Evolutionary conservation across 2,113 vertebrate species (phyloP).

Genomic region (Stictonetta naevosa): DNA sequence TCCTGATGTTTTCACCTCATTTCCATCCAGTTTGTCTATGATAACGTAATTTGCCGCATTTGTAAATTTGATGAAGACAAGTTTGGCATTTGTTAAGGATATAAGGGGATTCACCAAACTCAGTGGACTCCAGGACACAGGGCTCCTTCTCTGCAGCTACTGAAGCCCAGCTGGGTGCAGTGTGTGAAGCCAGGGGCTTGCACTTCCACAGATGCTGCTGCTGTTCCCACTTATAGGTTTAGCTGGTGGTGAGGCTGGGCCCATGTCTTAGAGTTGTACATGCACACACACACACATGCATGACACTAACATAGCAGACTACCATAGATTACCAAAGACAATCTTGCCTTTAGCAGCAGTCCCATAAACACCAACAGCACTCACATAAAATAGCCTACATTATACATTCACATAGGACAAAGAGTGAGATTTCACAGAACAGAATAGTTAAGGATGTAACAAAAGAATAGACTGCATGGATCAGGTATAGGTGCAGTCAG

Average conservation of each 20-base stretch:
- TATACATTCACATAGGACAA: not conserved
- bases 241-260: not conserved
- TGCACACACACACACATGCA: too few species aligned
- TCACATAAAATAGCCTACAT: not conserved
- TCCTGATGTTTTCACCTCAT: not conserved
- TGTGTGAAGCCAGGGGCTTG: not conserved
- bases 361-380: not conserved
- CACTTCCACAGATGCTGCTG: not conserved
- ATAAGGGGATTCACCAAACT: not conserved
- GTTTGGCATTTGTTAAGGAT: not conserved
- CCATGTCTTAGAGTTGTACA: rapidly evolving
- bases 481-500: not conserved
- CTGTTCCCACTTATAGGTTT: not conserved
- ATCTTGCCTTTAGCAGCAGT: not conserved
- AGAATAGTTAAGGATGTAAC: not conserved
- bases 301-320: not conserved
- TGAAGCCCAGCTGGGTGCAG: not conserved
- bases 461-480: not conserved
- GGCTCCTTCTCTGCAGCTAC: not conserved
- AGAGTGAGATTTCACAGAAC: not conserved
- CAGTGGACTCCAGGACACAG: not conserved
- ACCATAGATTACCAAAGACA: not conserved
- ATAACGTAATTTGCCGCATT: not conserved
- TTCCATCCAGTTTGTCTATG: not conserved
- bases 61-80: not conserved